phyloP scores from a whole-genome alignment of 2,888 invertebrate species.

The Ectemnius lituratus region DNA sequence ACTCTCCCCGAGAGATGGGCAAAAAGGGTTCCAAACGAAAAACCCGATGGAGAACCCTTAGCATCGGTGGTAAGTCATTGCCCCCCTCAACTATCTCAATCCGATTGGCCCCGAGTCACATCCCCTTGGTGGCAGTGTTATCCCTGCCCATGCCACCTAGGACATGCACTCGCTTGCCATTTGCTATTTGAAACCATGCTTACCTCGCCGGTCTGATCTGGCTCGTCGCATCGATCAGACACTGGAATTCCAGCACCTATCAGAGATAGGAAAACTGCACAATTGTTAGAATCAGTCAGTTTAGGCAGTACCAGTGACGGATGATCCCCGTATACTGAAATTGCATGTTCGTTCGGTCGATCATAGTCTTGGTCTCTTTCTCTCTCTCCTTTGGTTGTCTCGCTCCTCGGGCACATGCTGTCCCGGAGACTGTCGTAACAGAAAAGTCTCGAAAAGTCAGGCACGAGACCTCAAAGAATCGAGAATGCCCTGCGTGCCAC shows the following conservation, averaged over 20 bases:
- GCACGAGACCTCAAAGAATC: neutral
- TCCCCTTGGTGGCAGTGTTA: neutral
- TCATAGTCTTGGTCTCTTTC: neutral
- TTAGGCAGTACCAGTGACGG: too few species aligned
- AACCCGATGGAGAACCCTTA: constrained; percentile 83
- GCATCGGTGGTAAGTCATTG: constrained; percentile 79
- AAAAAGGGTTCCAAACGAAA: constrained; percentile 81
- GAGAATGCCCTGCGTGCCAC: too few species aligned
- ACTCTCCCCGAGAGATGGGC: constrained; percentile 78
- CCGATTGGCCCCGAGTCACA: neutral
- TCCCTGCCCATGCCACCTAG: too few species aligned
- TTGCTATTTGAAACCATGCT: too few species aligned
- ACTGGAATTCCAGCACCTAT: too few species aligned
- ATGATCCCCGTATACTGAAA: too few species aligned
- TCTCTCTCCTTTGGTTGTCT: neutral
- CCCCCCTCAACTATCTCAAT: neutral
- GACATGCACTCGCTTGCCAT: too few species aligned
- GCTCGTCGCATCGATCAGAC: too few species aligned
- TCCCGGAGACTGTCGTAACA: neutral
- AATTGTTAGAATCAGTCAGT: too few species aligned
- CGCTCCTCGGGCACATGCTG: too few species aligned
- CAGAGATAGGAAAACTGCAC: too few species aligned
- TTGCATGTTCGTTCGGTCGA: neutral
- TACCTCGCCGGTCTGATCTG: too few species aligned
- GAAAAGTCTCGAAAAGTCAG: neutral